These are phyloP conservation scores for Tragopan temminckii DNA, from an alignment of 2,797 vertebrate species.

Conservation along the genomic window DNA sequence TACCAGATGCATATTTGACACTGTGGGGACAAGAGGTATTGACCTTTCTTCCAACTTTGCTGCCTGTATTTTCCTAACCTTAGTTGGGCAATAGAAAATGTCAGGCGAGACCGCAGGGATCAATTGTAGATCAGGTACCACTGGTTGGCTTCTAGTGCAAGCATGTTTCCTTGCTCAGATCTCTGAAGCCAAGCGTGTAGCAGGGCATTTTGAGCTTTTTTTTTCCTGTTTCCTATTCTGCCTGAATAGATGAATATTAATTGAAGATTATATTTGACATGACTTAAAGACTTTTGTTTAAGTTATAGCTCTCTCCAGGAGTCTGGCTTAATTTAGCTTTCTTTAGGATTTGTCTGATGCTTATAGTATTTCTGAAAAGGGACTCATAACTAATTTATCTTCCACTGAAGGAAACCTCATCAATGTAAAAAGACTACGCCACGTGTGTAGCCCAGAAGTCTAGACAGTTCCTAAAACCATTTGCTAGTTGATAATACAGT, in stretches of 20 bases:
- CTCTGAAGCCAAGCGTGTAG: neutral
- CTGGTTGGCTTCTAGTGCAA: neutral
- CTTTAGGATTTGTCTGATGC: slow-evolving; percentile 5
- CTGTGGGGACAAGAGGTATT: neutral
- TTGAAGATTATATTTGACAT: neutral
- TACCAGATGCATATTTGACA: neutral
- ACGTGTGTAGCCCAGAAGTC: slow-evolving; percentile 25
- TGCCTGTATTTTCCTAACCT: neutral
- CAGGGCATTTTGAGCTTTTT: neutral
- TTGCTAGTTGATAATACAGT: neutral
- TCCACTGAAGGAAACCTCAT: slow-evolving; percentile 30
- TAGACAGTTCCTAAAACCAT: slow-evolving; percentile 30
- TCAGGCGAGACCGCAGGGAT: neutral
- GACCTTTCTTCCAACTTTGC: neutral
- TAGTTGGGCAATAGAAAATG: neutral
- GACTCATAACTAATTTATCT: neutral
- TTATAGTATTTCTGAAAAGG: neutral
- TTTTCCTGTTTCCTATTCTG: neutral
- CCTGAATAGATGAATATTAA: neutral
- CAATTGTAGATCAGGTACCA: neutral
- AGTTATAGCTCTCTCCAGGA: neutral
- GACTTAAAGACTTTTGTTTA: neutral
- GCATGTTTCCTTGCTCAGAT: neutral
- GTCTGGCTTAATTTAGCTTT: slow-evolving; percentile 2
- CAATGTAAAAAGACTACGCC: neutral